phyloP scores from a whole-genome alignment of 2,888 invertebrate species.

The Fabriciana adippe region DNA sequence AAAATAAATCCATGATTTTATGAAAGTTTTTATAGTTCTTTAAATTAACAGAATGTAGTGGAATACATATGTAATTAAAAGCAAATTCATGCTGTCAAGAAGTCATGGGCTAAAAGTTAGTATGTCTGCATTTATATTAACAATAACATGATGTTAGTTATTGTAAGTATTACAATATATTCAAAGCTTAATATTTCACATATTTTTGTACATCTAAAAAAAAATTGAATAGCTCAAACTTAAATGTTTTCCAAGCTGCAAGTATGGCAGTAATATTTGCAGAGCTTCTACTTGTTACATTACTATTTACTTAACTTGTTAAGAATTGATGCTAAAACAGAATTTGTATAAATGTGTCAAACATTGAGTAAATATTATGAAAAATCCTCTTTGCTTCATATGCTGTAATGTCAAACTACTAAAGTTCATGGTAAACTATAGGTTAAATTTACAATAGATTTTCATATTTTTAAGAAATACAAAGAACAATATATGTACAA shows the following conservation, averaged over 20 bases:
- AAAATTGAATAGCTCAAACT: no score
- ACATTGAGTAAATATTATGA: slow-evolving; percentile 29
- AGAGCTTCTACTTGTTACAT: slow-evolving; percentile 6
- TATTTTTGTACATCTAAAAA: no score
- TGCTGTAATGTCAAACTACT: slow-evolving; percentile 9
- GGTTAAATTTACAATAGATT: not conserved
- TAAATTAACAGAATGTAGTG: no score
- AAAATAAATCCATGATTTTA: no score
- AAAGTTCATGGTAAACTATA: slow-evolving; percentile 5
- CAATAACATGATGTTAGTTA: no score
- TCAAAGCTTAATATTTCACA: no score
- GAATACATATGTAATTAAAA: no score
- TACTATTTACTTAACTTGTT: slow-evolving; percentile 23
- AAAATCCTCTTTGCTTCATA: slow-evolving; percentile 15
- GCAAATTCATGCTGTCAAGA: no score
- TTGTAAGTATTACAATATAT: no score
- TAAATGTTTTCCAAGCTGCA: not conserved
- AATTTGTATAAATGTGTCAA: slow-evolving; percentile 32
- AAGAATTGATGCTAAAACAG: slow-evolving; percentile 19
- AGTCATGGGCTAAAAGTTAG: no score
- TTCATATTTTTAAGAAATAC: not conserved
- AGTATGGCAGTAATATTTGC: slow-evolving; percentile 4
- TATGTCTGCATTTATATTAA: no score
- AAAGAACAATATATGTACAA: not conserved
- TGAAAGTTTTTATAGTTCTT: no score